phyloP scores from a whole-genome alignment of 2,888 invertebrate genomes.

The Acronicta alni region DNA sequence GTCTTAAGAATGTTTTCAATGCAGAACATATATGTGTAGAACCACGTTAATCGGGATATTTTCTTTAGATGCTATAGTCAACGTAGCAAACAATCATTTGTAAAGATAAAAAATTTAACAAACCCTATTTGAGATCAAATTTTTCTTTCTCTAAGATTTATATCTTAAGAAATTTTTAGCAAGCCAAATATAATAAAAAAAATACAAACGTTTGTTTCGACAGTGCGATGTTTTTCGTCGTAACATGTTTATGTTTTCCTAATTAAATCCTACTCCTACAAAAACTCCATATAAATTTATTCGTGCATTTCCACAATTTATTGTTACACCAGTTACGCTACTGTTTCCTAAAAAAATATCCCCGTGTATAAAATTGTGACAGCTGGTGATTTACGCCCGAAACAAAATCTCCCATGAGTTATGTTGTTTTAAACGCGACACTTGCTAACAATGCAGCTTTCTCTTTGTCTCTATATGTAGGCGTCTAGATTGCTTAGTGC shows the following conservation, averaged over 20 bases:
- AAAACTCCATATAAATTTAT: slow-evolving; percentile 40
- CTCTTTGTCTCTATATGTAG: slow-evolving; percentile 67
- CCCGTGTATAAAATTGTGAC: slow-evolving; percentile 68
- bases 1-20: too few species aligned
- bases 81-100: too few species aligned
- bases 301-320: slow-evolving; percentile 54
- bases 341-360: slow-evolving; percentile 62
- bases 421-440: slow-evolving; percentile 77
- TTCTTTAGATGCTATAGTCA: too few species aligned
- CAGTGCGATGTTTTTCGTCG: slow-evolving; percentile 1
- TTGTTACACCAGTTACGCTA: slow-evolving; percentile 45
- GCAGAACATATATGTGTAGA: too few species aligned
- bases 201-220: neutral
- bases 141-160: too few species aligned
- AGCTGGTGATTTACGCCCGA: slow-evolving; percentile 74
- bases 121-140: too few species aligned
- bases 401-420: slow-evolving; percentile 79
- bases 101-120: too few species aligned
- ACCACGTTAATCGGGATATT: too few species aligned
- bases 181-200: too few species aligned
- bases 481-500: slow-evolving; percentile 61
- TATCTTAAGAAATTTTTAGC: too few species aligned
- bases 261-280: slow-evolving; percentile 24
- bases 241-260: slow-evolving; percentile 23
- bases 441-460: slow-evolving; percentile 80